These are phyloP conservation scores for Noctua comes DNA, from an alignment of 2,888 invertebrate species.

Conservation along the genomic window DNA sequence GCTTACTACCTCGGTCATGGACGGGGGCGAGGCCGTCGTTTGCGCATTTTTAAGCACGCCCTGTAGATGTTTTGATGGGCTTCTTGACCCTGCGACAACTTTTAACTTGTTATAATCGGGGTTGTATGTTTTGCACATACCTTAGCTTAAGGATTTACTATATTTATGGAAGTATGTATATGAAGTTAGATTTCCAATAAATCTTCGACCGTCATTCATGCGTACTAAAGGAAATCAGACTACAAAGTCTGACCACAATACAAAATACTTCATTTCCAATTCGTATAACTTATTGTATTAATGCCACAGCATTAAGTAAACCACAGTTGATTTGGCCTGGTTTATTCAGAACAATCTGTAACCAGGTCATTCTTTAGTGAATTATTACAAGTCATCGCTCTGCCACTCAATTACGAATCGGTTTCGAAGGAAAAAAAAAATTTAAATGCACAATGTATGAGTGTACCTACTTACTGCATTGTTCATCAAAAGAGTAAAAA, in stretches of 20 bases:
- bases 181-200: background rate
- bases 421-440: background rate
- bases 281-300: constrained; percentile 20
- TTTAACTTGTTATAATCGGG: too few relatives aligned
- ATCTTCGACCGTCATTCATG: background rate
- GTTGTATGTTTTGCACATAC: too few relatives aligned
- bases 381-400: constrained; percentile 45
- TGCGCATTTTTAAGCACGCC: too few relatives aligned
- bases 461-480: background rate
- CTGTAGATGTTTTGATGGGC: too few relatives aligned
- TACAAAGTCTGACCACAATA: constrained; percentile 27
- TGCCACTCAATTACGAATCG: constrained; percentile 9
- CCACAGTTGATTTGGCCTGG: constrained; percentile 39
- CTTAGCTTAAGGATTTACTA: too few relatives aligned
- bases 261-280: constrained; percentile 4
- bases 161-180: too few relatives aligned
- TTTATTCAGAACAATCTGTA: constrained; percentile 28
- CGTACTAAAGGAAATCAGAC: constrained; percentile 1
- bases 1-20: too few relatives aligned
- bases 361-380: constrained; percentile 37
- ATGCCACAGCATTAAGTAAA: constrained; percentile 20
- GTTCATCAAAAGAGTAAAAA: background rate
- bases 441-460: background rate
- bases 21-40: too few relatives aligned
- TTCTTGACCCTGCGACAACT: too few relatives aligned